phyloP scores from a whole-genome alignment of 30 jellyfish, hydroid and myxozoan genomes.

The Aurelia sp. region DNA sequence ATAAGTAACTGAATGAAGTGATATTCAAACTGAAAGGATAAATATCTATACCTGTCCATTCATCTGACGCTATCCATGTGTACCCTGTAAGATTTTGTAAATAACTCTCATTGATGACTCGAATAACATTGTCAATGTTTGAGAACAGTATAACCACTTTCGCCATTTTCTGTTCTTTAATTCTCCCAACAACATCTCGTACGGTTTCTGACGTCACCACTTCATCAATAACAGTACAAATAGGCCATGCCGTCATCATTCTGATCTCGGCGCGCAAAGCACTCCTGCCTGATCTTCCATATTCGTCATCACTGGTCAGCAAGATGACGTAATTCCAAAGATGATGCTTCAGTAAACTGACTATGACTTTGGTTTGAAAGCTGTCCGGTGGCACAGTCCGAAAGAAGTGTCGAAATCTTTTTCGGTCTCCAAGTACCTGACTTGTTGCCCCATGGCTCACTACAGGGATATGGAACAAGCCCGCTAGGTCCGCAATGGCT shows the following conservation, averaged over 20 bases:
- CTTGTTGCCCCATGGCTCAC: constrained; percentile 91
- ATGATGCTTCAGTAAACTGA: constrained; percentile 42
- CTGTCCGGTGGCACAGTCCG: constrained; percentile 93
- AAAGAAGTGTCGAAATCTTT: constrained; percentile 72
- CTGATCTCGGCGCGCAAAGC: constrained; percentile 51
- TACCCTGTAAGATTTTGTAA: constrained; percentile 26
- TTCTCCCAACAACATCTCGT: constrained; percentile 17
- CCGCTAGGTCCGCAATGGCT: constrained; percentile 86
- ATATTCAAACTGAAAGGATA: no score
- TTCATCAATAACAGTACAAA: constrained; percentile 82
- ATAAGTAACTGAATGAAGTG: no score
- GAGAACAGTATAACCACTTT: constrained; percentile 56
- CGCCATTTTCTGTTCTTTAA: constrained; percentile 31
- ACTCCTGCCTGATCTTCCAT: constrained; percentile 86
- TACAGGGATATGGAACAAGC: constrained; percentile 81
- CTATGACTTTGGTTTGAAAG: constrained; percentile 51
- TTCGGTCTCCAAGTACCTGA: constrained; percentile 62
- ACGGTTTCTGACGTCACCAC: constrained; percentile 26
- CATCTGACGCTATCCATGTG: constrained; percentile 77
- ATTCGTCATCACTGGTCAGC: constrained; percentile 83
- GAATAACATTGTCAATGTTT: constrained; percentile 7
- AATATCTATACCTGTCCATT: constrained; percentile 44
- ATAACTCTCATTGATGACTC: constrained; percentile 23
- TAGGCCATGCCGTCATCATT: neutral
- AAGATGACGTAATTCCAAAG: constrained; percentile 78